Percentiles rank a stretch among this genome's conserved stretches.
These are phyloP conservation scores for Epizoanthus illoricatus DNA, from an alignment of 92 coral and sea anemone genomes.

Conservation along the genomic window DNA sequence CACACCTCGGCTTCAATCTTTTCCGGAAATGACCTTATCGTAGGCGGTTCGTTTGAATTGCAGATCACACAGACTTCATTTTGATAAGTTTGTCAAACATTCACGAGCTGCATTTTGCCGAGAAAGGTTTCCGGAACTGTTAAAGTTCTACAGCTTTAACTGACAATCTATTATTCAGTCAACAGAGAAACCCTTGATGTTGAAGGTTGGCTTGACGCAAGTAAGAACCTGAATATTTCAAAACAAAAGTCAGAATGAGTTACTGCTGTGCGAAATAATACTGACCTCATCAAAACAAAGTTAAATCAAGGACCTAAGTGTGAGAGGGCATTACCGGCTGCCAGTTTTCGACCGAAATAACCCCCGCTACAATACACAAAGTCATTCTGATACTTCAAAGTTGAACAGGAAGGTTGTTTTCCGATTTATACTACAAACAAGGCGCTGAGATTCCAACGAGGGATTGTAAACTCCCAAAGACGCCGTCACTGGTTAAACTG, in stretches of 20 bases:
- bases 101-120: neutral
- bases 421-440: neutral
- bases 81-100: neutral
- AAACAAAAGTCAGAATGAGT: too few relatives aligned
- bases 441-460: neutral
- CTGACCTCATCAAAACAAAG: too few relatives aligned
- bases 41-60: constrained; percentile 21
- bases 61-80: neutral
- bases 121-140: neutral
- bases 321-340: too few relatives aligned
- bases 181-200: too few relatives aligned
- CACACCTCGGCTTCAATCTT: neutral
- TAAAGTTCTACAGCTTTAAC: neutral
- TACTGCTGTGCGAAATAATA: too few relatives aligned
- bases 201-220: too few relatives aligned
- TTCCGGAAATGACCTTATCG: constrained; percentile 15
- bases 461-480: too few relatives aligned
- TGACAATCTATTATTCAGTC: too few relatives aligned
- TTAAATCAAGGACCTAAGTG: too few relatives aligned
- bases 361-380: constrained; percentile 1
- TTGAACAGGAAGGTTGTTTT: neutral
- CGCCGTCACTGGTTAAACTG: too few relatives aligned
- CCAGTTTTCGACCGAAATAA: neutral
- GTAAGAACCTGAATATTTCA: too few relatives aligned
- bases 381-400: neutral